A percentile compares a stretch with the other conserved stretches of the same genome.
Evolutionary conservation across 2,113 vertebrate species (phyloP).

Genomic region (Ptychochromis oligacanthus): DNA sequence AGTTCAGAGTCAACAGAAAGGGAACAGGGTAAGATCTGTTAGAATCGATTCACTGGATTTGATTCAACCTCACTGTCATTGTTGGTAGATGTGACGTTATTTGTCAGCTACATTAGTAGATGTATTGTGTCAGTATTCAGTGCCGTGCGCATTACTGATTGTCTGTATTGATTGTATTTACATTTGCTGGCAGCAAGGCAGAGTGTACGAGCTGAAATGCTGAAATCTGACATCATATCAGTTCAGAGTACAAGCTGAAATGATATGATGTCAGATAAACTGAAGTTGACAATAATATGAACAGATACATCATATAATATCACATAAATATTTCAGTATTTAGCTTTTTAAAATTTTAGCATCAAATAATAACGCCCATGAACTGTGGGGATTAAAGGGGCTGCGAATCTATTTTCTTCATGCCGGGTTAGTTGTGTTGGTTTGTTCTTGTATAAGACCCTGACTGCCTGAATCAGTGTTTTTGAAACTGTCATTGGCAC

Average conservation of each 20-base stretch:
- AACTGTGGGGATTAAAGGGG: neutral
- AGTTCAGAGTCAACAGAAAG: neutral
- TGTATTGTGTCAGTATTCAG: neutral
- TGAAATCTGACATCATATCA: neutral
- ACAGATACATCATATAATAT: neutral
- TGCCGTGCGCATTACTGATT: neutral
- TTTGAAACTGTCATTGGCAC: neutral
- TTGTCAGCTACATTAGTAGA: neutral
- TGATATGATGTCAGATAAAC: neutral
- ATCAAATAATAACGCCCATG: neutral
- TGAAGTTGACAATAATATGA: neutral
- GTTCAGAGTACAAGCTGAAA: neutral
- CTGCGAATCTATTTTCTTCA: neutral
- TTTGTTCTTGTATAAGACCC: neutral
- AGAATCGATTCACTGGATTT: neutral
- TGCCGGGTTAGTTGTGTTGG: neutral
- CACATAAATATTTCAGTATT: neutral
- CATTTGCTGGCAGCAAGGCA: neutral
- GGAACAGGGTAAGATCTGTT: neutral
- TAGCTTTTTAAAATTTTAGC: neutral
- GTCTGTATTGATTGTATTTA: neutral
- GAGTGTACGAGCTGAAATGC: neutral
- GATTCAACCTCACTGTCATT: too few species aligned
- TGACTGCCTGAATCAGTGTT: neutral
- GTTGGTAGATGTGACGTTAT: neutral